Evolutionary conservation across 2,797 vertebrate genomes (phyloP).

Genomic region (Coregonus ussuriensis): DNA sequence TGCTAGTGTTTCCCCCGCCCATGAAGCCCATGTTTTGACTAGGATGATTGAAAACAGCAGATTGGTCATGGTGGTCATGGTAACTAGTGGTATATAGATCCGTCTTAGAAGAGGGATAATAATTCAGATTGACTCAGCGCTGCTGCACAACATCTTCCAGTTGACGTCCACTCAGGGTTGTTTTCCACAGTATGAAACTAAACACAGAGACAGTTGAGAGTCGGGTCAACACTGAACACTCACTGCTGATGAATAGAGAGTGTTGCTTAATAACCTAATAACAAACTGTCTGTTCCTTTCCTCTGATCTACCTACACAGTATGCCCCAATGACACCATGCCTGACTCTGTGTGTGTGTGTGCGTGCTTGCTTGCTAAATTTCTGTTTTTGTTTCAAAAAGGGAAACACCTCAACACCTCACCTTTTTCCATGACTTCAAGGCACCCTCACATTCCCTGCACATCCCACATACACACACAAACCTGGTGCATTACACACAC

Average conservation of each 20-base stretch:
- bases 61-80: constrained; percentile 43
- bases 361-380: neutral
- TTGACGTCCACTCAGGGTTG: constrained; percentile 7
- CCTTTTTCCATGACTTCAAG: constrained; percentile 46
- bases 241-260: too few species aligned
- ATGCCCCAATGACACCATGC: too few species aligned
- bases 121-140: constrained; percentile 44
- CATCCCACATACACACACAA: constrained; percentile 33
- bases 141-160: constrained; percentile 38
- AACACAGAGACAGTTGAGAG: constrained; percentile 6
- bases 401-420: constrained; percentile 41
- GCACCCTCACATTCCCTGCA: neutral
- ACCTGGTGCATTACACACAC: constrained; percentile 8
- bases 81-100: constrained; percentile 46
- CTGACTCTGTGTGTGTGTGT: too few species aligned
- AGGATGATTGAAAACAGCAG: constrained; percentile 63
- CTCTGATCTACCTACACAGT: too few species aligned
- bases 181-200: constrained; percentile 33
- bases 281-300: too few species aligned
- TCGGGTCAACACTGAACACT: constrained; percentile 1
- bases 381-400: neutral
- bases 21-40: constrained; percentile 62
- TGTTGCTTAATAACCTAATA: too few species aligned
- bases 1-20: constrained; percentile 48
- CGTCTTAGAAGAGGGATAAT: constrained; percentile 32